phyloP scores from a whole-genome alignment of 2,113 vertebrate species.

The Sterrhoptilus dennistouni region DNA sequence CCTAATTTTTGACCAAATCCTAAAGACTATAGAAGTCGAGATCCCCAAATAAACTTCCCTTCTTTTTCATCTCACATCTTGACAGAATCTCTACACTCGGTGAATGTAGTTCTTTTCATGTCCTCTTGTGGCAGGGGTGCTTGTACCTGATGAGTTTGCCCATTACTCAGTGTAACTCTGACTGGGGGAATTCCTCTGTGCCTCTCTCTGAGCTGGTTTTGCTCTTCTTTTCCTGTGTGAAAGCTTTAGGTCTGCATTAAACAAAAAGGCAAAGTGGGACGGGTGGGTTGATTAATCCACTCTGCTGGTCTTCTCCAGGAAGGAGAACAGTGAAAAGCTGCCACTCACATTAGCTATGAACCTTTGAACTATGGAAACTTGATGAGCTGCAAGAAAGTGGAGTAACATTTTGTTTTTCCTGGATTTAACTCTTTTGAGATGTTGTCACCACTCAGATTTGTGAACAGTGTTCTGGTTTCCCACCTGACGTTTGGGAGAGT shows the following conservation, averaged over 20 bases:
- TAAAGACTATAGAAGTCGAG: no score
- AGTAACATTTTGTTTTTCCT: neutral
- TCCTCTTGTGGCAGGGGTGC: neutral
- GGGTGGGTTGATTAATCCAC: neutral
- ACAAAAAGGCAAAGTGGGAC: neutral
- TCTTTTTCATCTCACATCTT: no score
- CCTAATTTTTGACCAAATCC: no score
- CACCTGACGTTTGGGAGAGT: neutral
- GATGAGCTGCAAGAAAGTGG: neutral
- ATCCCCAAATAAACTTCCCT: no score
- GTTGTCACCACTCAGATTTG: neutral
- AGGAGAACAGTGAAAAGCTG: neutral
- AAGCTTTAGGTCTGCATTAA: neutral
- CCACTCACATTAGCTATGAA: neutral
- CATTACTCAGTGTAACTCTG: neutral
- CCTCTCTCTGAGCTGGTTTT: neutral
- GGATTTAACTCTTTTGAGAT: neutral
- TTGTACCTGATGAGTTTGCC: neutral
- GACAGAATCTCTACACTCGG: no score
- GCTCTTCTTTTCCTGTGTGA: neutral
- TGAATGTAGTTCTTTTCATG: no score
- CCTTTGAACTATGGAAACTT: neutral
- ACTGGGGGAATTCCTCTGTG: neutral
- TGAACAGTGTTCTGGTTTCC: neutral
- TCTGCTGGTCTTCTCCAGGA: neutral